A percentile compares a stretch with the other conserved stretches of the same genome.
Evolutionary conservation across 2,888 invertebrate genomes (phyloP).

Genomic region (Noctua janthe): DNA sequence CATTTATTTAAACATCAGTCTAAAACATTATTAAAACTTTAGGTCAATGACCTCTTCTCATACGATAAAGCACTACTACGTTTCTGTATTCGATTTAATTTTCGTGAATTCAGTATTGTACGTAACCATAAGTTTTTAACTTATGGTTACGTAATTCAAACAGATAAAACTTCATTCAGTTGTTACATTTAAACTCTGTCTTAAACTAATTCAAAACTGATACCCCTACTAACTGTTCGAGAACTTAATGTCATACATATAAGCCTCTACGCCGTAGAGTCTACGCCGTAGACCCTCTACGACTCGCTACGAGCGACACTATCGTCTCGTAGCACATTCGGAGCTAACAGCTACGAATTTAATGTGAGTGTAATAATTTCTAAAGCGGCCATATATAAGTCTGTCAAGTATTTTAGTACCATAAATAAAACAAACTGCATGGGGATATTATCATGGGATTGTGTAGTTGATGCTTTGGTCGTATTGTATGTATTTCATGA

Average conservation of each 20-base stretch:
- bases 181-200: background rate
- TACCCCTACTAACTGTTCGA: slow-evolving; percentile 4
- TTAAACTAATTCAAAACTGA: background rate
- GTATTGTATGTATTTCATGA: slow-evolving; percentile 63
- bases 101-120: background rate
- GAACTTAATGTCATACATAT: slow-evolving; percentile 6
- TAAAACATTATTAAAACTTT: background rate
- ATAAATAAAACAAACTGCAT: slow-evolving; percentile 73
- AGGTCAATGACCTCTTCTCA: background rate
- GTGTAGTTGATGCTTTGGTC: slow-evolving; percentile 59
- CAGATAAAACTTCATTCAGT: background rate
- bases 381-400: slow-evolving; percentile 69
- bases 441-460: slow-evolving; percentile 70
- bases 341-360: slow-evolving; percentile 54
- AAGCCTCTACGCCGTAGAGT: slow-evolving; percentile 29
- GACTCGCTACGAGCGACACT: slow-evolving; percentile 36
- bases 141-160: background rate
- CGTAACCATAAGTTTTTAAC: background rate
- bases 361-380: slow-evolving; percentile 67
- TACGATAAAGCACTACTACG: background rate
- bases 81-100: background rate
- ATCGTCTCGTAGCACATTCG: slow-evolving; percentile 47
- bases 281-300: slow-evolving; percentile 45
- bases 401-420: slow-evolving; percentile 70
- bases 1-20: background rate